Percentiles rank a stretch among this genome's conserved stretches.
Evolutionary conservation across 2,113 vertebrate species (phyloP).

Genomic region (Probosciger aterrimus): DNA sequence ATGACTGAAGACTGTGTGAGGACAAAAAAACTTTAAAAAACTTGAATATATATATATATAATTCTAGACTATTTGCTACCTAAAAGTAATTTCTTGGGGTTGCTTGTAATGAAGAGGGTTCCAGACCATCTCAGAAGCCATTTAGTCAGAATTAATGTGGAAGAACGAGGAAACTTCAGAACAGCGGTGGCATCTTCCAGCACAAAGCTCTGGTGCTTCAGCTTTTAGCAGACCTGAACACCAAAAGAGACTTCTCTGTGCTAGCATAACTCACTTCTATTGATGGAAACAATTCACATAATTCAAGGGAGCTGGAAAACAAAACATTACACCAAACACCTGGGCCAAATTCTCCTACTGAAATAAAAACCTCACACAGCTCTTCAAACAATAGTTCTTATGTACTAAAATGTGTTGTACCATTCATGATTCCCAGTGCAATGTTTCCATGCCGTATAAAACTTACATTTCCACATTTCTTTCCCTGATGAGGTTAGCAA

Average conservation of each 20-base stretch:
- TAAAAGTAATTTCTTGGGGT: not conserved
- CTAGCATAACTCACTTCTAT: not conserved
- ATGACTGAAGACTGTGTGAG: not conserved
- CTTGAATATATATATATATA: not conserved
- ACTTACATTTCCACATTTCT: not conserved
- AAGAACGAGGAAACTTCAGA: not conserved
- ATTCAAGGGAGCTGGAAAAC: not conserved
- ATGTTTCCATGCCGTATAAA: not conserved
- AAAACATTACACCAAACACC: not conserved
- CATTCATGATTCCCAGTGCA: not conserved
- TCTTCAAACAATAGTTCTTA: not conserved
- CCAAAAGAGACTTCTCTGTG: not conserved
- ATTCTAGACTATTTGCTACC: not conserved
- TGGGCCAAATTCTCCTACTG: not conserved
- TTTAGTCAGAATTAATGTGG: not conserved
- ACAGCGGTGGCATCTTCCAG: not conserved
- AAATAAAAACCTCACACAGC: not conserved
- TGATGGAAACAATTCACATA: not conserved
- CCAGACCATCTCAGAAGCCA: not conserved
- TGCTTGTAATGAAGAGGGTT: too few species aligned
- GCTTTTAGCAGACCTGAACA: not conserved
- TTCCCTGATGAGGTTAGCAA: constrained; percentile 29
- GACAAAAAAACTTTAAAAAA: not conserved
- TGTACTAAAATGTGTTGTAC: not conserved
- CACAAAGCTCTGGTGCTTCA: not conserved